Base-by-base conservation (phyloP, 1,140 invertebrate genomes). In the Cryptotermes secundus region DNA sequence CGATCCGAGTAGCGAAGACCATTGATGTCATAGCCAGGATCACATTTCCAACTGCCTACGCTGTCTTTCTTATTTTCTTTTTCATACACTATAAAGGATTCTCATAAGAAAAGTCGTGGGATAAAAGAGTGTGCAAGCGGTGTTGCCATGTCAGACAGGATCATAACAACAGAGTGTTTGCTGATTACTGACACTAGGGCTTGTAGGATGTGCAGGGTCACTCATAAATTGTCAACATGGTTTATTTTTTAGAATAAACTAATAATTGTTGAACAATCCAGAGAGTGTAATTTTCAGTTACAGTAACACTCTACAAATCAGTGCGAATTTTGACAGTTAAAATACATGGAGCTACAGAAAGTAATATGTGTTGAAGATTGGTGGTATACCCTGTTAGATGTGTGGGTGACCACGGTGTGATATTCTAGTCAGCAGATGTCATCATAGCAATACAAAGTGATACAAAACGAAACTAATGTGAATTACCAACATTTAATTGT, bases 21-120 rank as follows among this genome's bases (percentile, higher is more conserved):
- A 98, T 98, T 88, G 97, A 98, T 91, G 96, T 97, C 84, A 97
- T 98, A 88, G 96, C 96, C 59, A 93, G 96, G 88, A 96, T 97
- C 88, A 96, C 96, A 85, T 98, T 98, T 91, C 97, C 97, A 86
- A 94, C 95, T 86, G 96, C 96, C 87, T 98, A 97, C 89, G 95
- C 96, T 88, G 94, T 97, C 87, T 98, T 98, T 91, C 93, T 97
- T 86, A 95, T 97, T 88, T 97, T 97, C 92, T 98, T 97, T 93
- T 97, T 98, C 92, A 95, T 97, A 87, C 95, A 96, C 91, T 97
- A 97, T 91, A 96, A 96, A 53, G 81, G 81, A 82, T 82, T 82
- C 38, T 82, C 81, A 49, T 82, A 82, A 82, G 38, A 82, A 53
- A 34, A 34, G 38, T 31, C 2, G 59, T 72, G 59, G 24, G 31